phyloP scores from a whole-genome alignment of 2,797 vertebrate genomes.

The Channa striata region DNA sequence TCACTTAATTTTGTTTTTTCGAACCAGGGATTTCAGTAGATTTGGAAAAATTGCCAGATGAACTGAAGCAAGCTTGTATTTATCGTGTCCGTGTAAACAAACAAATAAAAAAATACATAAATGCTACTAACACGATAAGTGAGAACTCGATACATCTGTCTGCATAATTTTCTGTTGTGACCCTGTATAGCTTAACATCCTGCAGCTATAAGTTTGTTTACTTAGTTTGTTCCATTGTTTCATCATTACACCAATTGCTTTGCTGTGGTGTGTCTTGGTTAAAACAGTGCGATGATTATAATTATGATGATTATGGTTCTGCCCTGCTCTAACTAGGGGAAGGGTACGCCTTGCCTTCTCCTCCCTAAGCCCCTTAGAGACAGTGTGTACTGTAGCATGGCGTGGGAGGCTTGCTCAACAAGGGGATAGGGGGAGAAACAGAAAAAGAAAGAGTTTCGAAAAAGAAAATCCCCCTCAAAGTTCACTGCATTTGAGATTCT shows the following conservation, averaged over 20 bases:
- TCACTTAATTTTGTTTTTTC: slow-evolving; percentile 16
- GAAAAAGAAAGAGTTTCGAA: slow-evolving; percentile 37
- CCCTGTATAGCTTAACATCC: too few species aligned
- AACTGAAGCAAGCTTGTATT: slow-evolving; percentile 39
- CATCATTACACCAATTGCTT: slow-evolving; percentile 57
- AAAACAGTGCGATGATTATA: slow-evolving; percentile 66
- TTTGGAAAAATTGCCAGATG: slow-evolving; percentile 23
- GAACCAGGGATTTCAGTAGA: slow-evolving; percentile 27
- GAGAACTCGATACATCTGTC: slow-evolving; percentile 12
- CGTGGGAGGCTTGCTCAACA: slow-evolving; percentile 72
- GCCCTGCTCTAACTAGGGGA: slow-evolving; percentile 63
- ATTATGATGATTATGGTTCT: slow-evolving; percentile 71
- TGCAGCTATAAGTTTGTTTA: slow-evolving; percentile 68
- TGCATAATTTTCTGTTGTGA: slow-evolving; percentile 51
- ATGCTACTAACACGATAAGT: slow-evolving; percentile 34
- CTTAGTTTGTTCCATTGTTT: slow-evolving; percentile 68
- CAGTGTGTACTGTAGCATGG: slow-evolving; percentile 62
- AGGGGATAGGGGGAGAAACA: slow-evolving; percentile 5
- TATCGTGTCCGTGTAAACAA: slow-evolving; percentile 41
- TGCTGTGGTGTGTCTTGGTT: slow-evolving; percentile 61
- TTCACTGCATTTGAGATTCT: slow-evolving; percentile 45
- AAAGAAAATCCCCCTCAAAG: slow-evolving; percentile 58
- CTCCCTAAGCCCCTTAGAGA: slow-evolving; percentile 71
- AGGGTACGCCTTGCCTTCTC: slow-evolving; percentile 69
- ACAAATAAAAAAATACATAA: slow-evolving; percentile 43